Evolutionary conservation across 2,888 invertebrate species (phyloP).

Genomic region (Sminthurides aquaticus): DNA sequence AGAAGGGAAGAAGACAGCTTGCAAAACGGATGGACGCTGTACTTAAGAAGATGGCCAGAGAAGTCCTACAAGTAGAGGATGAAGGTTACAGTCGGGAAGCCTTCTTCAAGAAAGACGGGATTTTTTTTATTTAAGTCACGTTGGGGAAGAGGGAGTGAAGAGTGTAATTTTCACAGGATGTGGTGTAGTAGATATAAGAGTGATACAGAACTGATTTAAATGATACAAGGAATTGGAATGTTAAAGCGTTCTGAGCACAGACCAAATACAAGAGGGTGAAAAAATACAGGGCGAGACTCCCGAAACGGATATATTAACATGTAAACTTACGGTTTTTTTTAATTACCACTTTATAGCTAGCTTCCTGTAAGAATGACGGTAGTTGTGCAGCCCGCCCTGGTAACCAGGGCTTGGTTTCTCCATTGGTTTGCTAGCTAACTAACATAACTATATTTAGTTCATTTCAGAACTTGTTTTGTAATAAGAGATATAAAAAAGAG

Average conservation of each 20-base stretch:
- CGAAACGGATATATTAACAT: no score
- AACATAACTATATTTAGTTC: neutral
- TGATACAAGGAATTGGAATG: neutral
- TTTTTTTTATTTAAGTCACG: neutral
- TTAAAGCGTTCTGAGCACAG: no score
- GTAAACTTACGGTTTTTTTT: no score
- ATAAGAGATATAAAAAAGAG: neutral
- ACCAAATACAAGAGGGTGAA: no score
- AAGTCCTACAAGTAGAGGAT: no score
- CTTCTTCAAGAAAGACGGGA: neutral
- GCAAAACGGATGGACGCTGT: conserved; percentile 1
- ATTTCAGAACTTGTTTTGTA: no score
- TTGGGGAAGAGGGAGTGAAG: neutral
- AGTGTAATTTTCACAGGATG: conserved; percentile 7
- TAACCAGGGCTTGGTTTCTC: neutral
- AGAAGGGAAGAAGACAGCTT: neutral
- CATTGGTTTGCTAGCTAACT: no score
- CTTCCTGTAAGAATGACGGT: neutral
- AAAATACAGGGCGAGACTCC: no score
- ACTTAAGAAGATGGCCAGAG: neutral
- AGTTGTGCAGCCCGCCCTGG: neutral
- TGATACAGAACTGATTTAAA: neutral
- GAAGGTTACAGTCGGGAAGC: no score
- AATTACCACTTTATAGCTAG: neutral
- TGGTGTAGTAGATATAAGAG: neutral